Conservation (phyloP, 2,888 invertebrate species). For the Epinotia bilunana region DNA sequence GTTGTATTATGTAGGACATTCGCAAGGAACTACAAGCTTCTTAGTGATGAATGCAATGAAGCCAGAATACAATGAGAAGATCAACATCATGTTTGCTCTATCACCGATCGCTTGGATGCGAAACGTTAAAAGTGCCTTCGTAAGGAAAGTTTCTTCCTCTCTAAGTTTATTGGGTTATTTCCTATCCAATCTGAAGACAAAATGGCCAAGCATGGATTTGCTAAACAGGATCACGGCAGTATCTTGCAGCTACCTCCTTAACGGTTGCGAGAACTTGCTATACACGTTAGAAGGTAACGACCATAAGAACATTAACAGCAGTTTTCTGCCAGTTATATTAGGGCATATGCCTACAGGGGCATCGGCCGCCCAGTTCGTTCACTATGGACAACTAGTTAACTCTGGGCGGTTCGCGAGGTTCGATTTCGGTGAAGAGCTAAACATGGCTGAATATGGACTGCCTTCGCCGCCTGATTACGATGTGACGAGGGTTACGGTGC, state of each 20-base stretch:
- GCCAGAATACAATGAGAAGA: constrained; percentile 83
- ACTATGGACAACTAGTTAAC: constrained; percentile 70
- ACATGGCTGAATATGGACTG: constrained; percentile 73
- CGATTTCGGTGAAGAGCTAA: constrained; percentile 61
- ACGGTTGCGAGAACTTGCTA: constrained; percentile 61
- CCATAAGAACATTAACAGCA: constrained; percentile 63
- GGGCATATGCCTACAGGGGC: constrained; percentile 86
- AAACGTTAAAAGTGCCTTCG: constrained; percentile 69
- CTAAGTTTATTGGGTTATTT: constrained; percentile 55
- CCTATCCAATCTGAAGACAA: constrained; percentile 55
- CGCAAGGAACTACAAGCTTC: constrained; percentile 86
- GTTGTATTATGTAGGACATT: constrained; percentile 88
- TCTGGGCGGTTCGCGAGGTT: constrained; percentile 68
- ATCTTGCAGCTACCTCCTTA: constrained; percentile 57
- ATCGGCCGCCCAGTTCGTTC: constrained; percentile 79
- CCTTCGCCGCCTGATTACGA: constrained; percentile 67
- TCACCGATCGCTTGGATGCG: constrained; percentile 85
- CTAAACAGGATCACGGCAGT: constrained; percentile 58
- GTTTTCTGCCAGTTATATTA: constrained; percentile 84
- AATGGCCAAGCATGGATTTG: constrained; percentile 58
- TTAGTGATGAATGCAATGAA: constrained; percentile 82
- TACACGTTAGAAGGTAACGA: constrained; percentile 60
- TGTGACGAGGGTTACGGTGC: constrained; percentile 58
- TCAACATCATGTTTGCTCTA: constrained; percentile 82
- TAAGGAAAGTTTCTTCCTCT: constrained; percentile 63